These are phyloP conservation scores for Alouatta palliata DNA, from an alignment of 2,113 vertebrate species.

Conservation along the genomic window DNA sequence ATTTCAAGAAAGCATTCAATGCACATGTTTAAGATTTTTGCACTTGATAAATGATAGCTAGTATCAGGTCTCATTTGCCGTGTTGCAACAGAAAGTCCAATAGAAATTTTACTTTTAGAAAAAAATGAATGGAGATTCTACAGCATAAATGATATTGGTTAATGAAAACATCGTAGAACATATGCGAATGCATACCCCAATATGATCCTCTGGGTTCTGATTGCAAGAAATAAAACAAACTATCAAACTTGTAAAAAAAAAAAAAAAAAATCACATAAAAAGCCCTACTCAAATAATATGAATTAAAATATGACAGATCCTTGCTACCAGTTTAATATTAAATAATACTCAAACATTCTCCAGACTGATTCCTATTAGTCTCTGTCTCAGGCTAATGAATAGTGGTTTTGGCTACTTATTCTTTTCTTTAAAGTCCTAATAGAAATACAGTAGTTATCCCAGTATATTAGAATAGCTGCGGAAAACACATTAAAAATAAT, in stretches of 20 bases:
- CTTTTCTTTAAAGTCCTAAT: constrained; percentile 40
- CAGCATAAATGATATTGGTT: constrained; percentile 62
- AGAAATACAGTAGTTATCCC: not conserved
- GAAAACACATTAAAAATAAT: constrained; percentile 25
- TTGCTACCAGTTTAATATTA: constrained; percentile 46
- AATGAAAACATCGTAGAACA: constrained; percentile 73
- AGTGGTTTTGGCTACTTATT: constrained; percentile 14
- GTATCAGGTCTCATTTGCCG: not conserved
- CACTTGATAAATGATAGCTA: constrained; percentile 51
- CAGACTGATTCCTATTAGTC: constrained; percentile 14
- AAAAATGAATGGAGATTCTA: constrained; percentile 71
- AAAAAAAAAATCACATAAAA: constrained; percentile 55
- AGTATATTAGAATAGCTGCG: not conserved
- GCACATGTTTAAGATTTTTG: constrained; percentile 42
- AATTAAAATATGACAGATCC: constrained; percentile 46
- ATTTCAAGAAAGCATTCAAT: constrained; percentile 58
- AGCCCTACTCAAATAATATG: constrained; percentile 52
- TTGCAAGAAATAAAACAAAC: constrained; percentile 80
- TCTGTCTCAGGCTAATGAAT: not conserved
- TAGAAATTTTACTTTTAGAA: constrained; percentile 56
- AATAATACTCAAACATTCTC: constrained; percentile 26
- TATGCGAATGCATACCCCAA: constrained; percentile 66
- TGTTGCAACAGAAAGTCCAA: constrained; percentile 61
- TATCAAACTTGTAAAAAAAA: constrained; percentile 68
- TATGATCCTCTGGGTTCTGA: constrained; percentile 72